Evolutionary conservation across 37 sponge, comb jelly and placozoan genomes (phyloP).

Genomic region (Eunapius fragilis): DNA sequence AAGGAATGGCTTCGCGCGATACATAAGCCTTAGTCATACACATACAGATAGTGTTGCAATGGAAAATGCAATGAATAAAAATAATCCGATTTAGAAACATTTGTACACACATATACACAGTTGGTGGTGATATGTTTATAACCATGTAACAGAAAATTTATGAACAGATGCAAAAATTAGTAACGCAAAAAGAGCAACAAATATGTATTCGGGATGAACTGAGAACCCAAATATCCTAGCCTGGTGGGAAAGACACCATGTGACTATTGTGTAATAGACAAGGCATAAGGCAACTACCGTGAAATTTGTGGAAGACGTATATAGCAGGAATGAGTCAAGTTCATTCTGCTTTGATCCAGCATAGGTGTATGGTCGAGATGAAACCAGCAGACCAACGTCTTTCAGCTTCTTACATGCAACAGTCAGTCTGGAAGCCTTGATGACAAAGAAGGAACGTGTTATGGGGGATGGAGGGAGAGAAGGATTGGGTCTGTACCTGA

Average conservation of each 20-base stretch:
- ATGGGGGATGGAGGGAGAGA: not conserved
- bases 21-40: too few species aligned
- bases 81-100: not conserved
- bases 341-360: conserved; percentile 27
- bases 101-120: not conserved
- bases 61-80: too few species aligned
- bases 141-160: not conserved
- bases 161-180: not conserved
- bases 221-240: not conserved
- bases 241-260: too few species aligned
- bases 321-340: conserved; percentile 39
- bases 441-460: too few species aligned
- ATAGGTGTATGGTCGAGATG: conserved; percentile 39
- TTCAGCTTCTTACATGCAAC: conserved; percentile 17
- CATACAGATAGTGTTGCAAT: too few species aligned
- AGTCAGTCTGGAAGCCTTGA: conserved; percentile 42
- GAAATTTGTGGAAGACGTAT: conserved; percentile 5
- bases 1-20: too few species aligned
- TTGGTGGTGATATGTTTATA: not conserved
- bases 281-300: not conserved
- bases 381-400: conserved; percentile 23
- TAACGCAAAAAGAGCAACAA: not conserved
- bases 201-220: not conserved
- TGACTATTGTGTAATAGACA: too few species aligned
- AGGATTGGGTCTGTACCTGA: conserved; percentile 14